Base-by-base conservation (phyloP, 2,888 invertebrate species). In the Meteorus colon region DNA sequence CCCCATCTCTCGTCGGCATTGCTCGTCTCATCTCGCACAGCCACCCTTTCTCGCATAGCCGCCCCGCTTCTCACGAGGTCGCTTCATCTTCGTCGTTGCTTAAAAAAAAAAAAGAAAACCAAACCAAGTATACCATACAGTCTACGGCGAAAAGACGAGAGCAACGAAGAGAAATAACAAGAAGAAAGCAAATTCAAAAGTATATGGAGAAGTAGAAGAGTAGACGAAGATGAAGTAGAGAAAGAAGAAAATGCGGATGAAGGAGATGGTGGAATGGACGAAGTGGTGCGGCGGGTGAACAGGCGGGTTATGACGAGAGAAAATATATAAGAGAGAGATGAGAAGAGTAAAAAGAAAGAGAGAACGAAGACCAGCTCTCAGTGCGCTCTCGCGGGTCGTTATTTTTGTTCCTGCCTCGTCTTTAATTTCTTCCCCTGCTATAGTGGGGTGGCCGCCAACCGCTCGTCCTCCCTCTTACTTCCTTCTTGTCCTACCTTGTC, bases 391-490 rank as follows among this genome's bases (percentile, higher is more conserved):
- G 84, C 84, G 86, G 87, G 88, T 88, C 88, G 89, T 89, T 89
- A 89, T 89, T 89, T 89, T 89, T 89, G 89, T 89, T 89, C 89
- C 88, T 88, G 88, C 88, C 87, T 89, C 89, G 89, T 89, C 89
- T 89, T 89, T 89, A 89, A 89, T 88, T 87, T 88, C 86, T 87
- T 85, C 86, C 88, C 87, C 84, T 83, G 80, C 73, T 80, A 77
- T 31, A 62, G 62, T 19, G 29, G 34, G 70, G 70, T 60, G 41
- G 70, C 48, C 63, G 29, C 45, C 63, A 41, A 72, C 72, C 63
- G 34, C 62, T 79, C 81, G 66, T 73, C 60, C 69, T 78, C 27
- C 73, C 78, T 72, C 78, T 79, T 67, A 79, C 72, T 68, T 73
- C 72, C 73, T 63, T 34, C 34, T 34, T 34, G 34, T 34, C 34